Evolutionary conservation across 1,140 invertebrate genomes (phyloP).

Genomic region (Bradysia coprophila): DNA sequence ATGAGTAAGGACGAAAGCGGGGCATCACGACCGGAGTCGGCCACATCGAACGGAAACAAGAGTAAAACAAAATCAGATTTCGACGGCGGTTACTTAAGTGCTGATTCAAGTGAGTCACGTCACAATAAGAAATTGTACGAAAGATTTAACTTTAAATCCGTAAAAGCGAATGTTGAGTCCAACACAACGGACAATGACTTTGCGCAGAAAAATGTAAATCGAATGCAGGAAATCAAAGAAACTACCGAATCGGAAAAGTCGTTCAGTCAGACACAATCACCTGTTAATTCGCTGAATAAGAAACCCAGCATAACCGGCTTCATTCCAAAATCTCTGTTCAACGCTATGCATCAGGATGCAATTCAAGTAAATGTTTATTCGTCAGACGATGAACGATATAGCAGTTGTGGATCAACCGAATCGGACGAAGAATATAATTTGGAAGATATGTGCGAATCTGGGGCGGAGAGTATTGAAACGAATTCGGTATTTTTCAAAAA

Average conservation of each 20-base stretch:
- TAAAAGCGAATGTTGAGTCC: constrained; percentile 5
- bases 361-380: constrained; percentile 2
- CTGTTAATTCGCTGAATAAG: not conserved
- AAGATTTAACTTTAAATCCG: constrained; percentile 20
- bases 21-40: not conserved
- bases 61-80: constrained; percentile 11
- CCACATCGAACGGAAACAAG: not conserved
- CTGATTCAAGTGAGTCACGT: constrained; percentile 42
- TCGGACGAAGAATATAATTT: constrained; percentile 46
- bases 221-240: constrained; percentile 2
- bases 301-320: not conserved
- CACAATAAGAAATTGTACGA: constrained; percentile 21
- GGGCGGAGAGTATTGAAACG: constrained; percentile 64
- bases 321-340: not conserved
- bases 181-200: not conserved
- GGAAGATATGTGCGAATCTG: constrained; percentile 63
- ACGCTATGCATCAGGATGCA: not conserved
- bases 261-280: not conserved
- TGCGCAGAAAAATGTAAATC: not conserved
- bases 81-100: constrained; percentile 58
- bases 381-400: constrained; percentile 2
- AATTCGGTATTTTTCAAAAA: constrained; percentile 60
- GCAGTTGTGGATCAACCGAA: constrained; percentile 5
- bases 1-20: not conserved
- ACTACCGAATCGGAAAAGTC: not conserved